These are phyloP conservation scores for Malurus splendens DNA, from an alignment of 2,797 vertebrate genomes.

Conservation along the genomic window DNA sequence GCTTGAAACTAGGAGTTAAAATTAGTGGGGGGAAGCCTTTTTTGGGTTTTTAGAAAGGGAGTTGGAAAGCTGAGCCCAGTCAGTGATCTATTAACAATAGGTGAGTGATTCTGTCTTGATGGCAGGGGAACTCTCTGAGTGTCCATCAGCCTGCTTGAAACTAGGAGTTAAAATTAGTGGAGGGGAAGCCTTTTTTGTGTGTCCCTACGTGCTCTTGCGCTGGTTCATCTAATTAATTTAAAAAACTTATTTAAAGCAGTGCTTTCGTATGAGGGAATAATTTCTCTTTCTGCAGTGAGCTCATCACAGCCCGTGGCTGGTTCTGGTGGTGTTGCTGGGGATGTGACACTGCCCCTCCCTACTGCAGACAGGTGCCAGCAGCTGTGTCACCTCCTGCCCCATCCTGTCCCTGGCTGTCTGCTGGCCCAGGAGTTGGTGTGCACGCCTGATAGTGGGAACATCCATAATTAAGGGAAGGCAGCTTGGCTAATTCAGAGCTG, in stretches of 20 bases:
- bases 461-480: neutral
- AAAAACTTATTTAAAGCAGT: neutral
- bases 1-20: too few species aligned
- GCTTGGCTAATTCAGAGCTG: constrained; percentile 1
- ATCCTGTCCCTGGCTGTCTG: neutral
- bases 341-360: neutral
- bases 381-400: neutral
- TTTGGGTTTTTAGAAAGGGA: neutral
- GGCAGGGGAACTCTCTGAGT: neutral
- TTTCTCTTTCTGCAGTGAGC: neutral
- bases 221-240: neutral
- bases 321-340: neutral
- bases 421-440: neutral
- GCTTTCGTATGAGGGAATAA: neutral
- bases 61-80: neutral
- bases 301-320: neutral
- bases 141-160: neutral
- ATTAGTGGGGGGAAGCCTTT: too few species aligned
- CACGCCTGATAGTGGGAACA: neutral
- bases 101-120: neutral
- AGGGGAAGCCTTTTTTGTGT: neutral
- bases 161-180: neutral
- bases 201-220: neutral
- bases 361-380: neutral
- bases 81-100: neutral